These are phyloP conservation scores for Sebastes vulpes DNA, from an alignment of 2,797 vertebrate species.

Conservation along the genomic window DNA sequence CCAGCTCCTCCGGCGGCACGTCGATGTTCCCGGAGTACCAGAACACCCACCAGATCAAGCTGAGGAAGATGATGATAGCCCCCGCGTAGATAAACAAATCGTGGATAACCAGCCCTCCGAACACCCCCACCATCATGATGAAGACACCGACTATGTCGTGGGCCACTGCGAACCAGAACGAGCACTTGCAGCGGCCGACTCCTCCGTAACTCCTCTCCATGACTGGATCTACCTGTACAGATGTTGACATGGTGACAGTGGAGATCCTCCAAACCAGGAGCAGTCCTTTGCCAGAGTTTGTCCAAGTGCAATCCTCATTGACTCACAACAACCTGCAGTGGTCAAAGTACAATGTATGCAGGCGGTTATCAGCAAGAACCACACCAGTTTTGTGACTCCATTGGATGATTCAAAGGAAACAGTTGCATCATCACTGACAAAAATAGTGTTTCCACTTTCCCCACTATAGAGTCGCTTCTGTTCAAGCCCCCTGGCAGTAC, in stretches of 20 bases:
- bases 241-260: constrained; percentile 57
- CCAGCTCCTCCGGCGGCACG: constrained; percentile 87
- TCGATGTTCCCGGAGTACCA: constrained; percentile 96
- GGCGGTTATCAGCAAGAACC: constrained; percentile 56
- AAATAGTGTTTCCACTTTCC: background rate
- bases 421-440: constrained; percentile 10
- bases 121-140: constrained; percentile 89
- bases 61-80: constrained; percentile 91
- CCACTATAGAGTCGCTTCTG: background rate
- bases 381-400: constrained; percentile 13
- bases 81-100: constrained; percentile 93
- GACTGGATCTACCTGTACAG: constrained; percentile 38
- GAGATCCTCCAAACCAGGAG: background rate
- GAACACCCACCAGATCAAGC: constrained; percentile 96
- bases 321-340: constrained; percentile 13
- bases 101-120: constrained; percentile 86
- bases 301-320: background rate
- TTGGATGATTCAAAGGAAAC: constrained; percentile 6
- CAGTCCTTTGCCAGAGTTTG: background rate
- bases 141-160: constrained; percentile 89
- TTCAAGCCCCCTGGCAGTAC: background rate
- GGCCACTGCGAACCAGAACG: constrained; percentile 92
- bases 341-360: constrained; percentile 72
- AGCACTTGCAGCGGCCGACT: constrained; percentile 89
- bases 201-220: constrained; percentile 74